Percentiles rank a stretch among this genome's conserved stretches.
These are phyloP conservation scores for Eurosta solidaginis DNA, from an alignment of 1,140 invertebrate species.

Conservation along the genomic window DNA sequence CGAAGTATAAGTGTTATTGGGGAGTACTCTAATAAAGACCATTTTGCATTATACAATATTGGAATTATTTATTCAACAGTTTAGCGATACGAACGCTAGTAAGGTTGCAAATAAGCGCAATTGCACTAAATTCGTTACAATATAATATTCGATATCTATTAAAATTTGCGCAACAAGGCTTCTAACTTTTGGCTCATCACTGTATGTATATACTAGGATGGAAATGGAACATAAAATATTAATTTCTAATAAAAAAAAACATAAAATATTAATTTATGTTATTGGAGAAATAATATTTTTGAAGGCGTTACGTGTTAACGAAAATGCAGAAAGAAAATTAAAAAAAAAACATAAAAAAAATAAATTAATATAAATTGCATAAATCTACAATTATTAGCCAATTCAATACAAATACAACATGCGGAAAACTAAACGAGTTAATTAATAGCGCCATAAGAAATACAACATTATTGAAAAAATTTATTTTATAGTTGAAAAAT, in stretches of 20 bases:
- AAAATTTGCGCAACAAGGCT: too few relatives aligned
- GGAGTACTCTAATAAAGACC: too few relatives aligned
- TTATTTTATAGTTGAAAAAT: too few relatives aligned
- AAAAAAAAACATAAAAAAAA: not conserved
- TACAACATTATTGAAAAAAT: too few relatives aligned
- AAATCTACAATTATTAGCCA: slow-evolving; percentile 1
- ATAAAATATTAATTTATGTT: not conserved
- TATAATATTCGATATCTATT: too few relatives aligned
- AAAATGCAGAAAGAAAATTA: not conserved
- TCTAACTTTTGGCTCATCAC: not conserved
- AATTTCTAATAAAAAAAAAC: not conserved
- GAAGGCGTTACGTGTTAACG: not conserved
- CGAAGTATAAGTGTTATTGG: too few relatives aligned
- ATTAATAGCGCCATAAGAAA: not conserved
- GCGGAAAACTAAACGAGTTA: not conserved
- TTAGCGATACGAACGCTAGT: too few relatives aligned
- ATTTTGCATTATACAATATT: too few relatives aligned
- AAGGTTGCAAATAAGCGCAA: too few relatives aligned
- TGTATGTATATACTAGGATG: not conserved
- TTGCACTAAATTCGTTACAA: too few relatives aligned
- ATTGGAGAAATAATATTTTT: not conserved
- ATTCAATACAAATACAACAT: slow-evolving; percentile 1
- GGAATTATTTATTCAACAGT: too few relatives aligned
- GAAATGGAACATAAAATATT: not conserved
- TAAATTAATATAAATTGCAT: not conserved